Percentiles rank a stretch among this genome's conserved stretches.
Conservation (phyloP, 2,888 invertebrate species). For the Drosophila flavopinicola region DNA sequence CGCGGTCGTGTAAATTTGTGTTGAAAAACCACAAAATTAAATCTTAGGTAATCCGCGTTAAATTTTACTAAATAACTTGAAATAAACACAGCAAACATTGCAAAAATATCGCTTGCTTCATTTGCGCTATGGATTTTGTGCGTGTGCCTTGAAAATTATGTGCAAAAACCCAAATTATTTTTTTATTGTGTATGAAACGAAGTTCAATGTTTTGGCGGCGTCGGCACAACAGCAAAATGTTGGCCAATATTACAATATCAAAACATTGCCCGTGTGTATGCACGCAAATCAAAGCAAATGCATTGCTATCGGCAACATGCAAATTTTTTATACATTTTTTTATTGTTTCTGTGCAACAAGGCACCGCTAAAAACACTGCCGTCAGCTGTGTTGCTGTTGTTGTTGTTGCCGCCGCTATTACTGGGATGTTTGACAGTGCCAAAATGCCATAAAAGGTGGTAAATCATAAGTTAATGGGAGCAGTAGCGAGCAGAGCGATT, state of each 20-base stretch:
- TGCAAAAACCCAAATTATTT: slow-evolving; percentile 49
- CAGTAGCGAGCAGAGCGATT: not conserved
- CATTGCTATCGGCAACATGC: slow-evolving; percentile 2
- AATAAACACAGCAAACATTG: slow-evolving; percentile 33
- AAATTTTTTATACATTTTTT: slow-evolving; percentile 54
- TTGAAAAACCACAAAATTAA: slow-evolving; percentile 83
- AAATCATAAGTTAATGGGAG: not conserved
- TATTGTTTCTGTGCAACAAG: slow-evolving; percentile 38
- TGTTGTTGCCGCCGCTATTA: slow-evolving; percentile 12
- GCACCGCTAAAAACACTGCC: slow-evolving; percentile 14
- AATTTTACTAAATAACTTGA: slow-evolving; percentile 54
- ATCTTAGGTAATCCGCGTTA: slow-evolving; percentile 84
- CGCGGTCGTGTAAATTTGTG: slow-evolving; percentile 84
- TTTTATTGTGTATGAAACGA: slow-evolving; percentile 64
- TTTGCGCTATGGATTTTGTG: slow-evolving; percentile 44
- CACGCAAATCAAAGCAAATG: slow-evolving; percentile 28
- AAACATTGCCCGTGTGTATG: slow-evolving; percentile 29
- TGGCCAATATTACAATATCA: slow-evolving; percentile 8
- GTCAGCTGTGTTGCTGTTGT: slow-evolving; percentile 35
- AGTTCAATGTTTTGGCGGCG: slow-evolving; percentile 34
- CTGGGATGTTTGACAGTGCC: slow-evolving; percentile 6
- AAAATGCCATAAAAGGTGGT: not conserved
- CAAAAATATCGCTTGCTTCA: slow-evolving; percentile 10
- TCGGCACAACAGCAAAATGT: slow-evolving; percentile 9
- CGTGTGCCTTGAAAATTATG: slow-evolving; percentile 47